A percentile compares a stretch with the other conserved stretches of the same genome.
These are phyloP conservation scores for Stichodactyla helianthus DNA, from an alignment of 64 coral and sea anemone species.

Conservation along the genomic window DNA sequence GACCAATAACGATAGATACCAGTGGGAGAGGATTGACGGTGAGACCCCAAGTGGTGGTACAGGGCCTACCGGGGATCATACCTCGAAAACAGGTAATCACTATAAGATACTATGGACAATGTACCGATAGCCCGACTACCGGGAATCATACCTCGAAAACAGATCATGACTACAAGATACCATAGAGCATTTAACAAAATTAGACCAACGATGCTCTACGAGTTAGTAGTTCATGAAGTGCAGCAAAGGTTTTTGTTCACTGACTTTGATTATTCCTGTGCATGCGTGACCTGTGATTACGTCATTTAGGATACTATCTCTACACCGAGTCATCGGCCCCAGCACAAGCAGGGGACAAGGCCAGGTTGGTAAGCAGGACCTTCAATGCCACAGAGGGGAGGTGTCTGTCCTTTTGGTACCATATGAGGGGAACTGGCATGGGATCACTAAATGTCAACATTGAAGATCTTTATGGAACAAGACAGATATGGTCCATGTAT, in stretches of 20 bases:
- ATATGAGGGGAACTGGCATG: slow-evolving; percentile 48
- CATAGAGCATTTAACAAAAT: too few relatives aligned
- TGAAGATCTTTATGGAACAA: neutral
- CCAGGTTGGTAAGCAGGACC: slow-evolving; percentile 24
- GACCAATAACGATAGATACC: neutral
- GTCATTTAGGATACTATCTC: slow-evolving; percentile 32
- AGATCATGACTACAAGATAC: too few relatives aligned
- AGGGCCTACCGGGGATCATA: slow-evolving; percentile 43
- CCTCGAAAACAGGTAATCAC: slow-evolving; percentile 35
- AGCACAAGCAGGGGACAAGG: neutral
- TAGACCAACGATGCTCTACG: too few relatives aligned
- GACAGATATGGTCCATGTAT: slow-evolving; percentile 1
- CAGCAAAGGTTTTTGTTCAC: too few relatives aligned
- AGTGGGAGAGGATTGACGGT: slow-evolving; percentile 17
- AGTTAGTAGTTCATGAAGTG: too few relatives aligned
- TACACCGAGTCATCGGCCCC: slow-evolving; percentile 36
- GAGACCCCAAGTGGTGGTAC: slow-evolving; percentile 6
- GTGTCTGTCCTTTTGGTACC: slow-evolving; percentile 57
- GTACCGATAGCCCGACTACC: too few relatives aligned
- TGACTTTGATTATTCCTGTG: too few relatives aligned
- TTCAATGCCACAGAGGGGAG: slow-evolving; percentile 16
- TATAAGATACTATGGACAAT: neutral
- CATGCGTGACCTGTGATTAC: too few relatives aligned
- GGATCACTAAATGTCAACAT: slow-evolving; percentile 30
- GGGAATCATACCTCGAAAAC: too few relatives aligned